Evolutionary conservation across 2,888 invertebrate genomes (phyloP).

Genomic region (Unio delphinus): DNA sequence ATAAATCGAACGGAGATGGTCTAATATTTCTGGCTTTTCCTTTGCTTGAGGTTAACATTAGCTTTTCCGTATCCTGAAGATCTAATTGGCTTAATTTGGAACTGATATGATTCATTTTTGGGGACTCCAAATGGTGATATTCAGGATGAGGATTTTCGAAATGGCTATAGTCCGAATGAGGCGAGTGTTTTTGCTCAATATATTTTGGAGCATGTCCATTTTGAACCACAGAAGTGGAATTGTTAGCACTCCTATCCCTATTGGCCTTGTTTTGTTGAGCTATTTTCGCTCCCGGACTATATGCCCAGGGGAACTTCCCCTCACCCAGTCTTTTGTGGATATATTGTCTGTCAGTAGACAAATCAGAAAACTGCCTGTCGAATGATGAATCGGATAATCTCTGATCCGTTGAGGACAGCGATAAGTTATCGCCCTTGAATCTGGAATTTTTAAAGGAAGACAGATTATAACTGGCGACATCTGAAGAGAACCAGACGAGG

Average conservation of each 20-base stretch:
- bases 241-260: constrained; percentile 14
- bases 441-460: constrained; percentile 37
- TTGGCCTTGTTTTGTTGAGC: constrained; percentile 30
- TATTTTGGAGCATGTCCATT: no score
- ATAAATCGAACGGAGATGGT: constrained; percentile 61
- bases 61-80: constrained; percentile 43
- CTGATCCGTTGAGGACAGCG: constrained; percentile 33
- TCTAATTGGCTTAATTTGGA: constrained; percentile 28
- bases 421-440: constrained; percentile 50
- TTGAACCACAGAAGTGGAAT: constrained; percentile 15
- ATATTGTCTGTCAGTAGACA: constrained; percentile 33
- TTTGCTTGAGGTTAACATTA: constrained; percentile 37
- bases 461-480: constrained; percentile 46
- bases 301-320: constrained; percentile 41
- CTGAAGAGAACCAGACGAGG: constrained; percentile 69
- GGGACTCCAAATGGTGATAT: constrained; percentile 13
- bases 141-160: constrained; percentile 37
- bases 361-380: constrained; percentile 39
- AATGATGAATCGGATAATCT: constrained; percentile 47
- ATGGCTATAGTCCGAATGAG: constrained; percentile 18
- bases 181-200: not conserved
- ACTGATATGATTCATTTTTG: no score
- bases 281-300: constrained; percentile 32
- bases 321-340: constrained; percentile 39
- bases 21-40: constrained; percentile 39